These are phyloP conservation scores for Marronus borbonicus DNA, from an alignment of 2,888 invertebrate genomes.

Conservation along the genomic window DNA sequence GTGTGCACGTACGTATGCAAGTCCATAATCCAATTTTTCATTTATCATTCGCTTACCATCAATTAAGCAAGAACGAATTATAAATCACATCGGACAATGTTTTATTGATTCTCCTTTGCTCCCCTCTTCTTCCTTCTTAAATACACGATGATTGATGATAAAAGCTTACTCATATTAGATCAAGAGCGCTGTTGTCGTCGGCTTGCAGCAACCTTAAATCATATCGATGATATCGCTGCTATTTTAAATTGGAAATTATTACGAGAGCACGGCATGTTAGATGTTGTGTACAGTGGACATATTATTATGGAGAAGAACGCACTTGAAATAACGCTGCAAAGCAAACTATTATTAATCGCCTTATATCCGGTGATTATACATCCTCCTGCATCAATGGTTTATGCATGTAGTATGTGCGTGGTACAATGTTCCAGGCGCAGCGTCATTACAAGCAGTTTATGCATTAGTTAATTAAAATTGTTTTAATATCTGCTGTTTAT, in stretches of 20 bases:
- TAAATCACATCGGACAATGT: slow-evolving; percentile 11
- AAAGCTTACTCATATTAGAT: slow-evolving; percentile 16
- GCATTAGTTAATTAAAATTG: slow-evolving; percentile 16
- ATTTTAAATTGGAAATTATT: slow-evolving; percentile 32
- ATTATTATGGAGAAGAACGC: slow-evolving; percentile 14
- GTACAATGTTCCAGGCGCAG: slow-evolving; percentile 5
- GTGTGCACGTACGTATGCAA: too few species aligned
- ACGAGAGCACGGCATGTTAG: slow-evolving; percentile 14
- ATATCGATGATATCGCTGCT: slow-evolving; percentile 21
- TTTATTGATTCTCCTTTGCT: slow-evolving; percentile 1
- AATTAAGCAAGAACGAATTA: slow-evolving; percentile 14
- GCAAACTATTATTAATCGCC: slow-evolving; percentile 16
- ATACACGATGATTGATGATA: slow-evolving; percentile 14
- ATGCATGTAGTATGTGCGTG: neutral
- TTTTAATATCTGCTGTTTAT: slow-evolving; percentile 5
- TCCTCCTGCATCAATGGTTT: neutral
- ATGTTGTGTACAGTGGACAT: slow-evolving; percentile 7
- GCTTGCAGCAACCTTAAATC: slow-evolving; percentile 9
- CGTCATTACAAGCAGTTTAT: neutral
- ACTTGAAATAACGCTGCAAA: slow-evolving; percentile 6
- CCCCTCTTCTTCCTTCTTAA: neutral
- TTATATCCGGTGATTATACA: slow-evolving; percentile 8
- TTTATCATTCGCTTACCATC: slow-evolving; percentile 14
- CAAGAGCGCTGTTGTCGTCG: slow-evolving; percentile 6
- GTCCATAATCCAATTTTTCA: neutral